These are phyloP conservation scores for Leucoraja ocellata DNA, from an alignment of 2,797 vertebrate species.

Conservation along the genomic window DNA sequence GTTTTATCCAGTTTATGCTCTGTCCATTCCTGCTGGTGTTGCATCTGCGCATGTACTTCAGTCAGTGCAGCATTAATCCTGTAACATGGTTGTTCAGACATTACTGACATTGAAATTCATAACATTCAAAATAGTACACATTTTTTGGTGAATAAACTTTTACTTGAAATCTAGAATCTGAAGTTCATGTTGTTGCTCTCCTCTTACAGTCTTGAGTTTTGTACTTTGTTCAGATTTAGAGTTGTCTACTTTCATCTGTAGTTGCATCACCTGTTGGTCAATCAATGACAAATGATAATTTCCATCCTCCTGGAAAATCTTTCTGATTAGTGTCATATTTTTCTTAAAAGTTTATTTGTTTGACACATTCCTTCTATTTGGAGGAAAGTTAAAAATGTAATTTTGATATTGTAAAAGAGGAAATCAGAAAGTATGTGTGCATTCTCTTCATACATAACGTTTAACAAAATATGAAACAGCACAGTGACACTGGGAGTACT, in stretches of 20 bases:
- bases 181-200: slow-evolving; percentile 60
- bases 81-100: slow-evolving; percentile 31
- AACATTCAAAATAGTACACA: background rate
- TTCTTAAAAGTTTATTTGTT: background rate
- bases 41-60: slow-evolving; percentile 55
- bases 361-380: background rate
- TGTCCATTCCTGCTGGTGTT: slow-evolving; percentile 57
- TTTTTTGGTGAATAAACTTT: slow-evolving; percentile 39
- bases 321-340: background rate
- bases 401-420: no score
- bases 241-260: slow-evolving; percentile 60
- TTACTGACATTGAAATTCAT: background rate
- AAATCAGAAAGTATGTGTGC: no score
- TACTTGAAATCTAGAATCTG: slow-evolving; percentile 67
- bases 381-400: no score
- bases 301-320: background rate
- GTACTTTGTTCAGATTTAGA: slow-evolving; percentile 55
- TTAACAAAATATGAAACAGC: no score
- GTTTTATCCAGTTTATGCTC: slow-evolving; percentile 54
- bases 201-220: slow-evolving; percentile 55
- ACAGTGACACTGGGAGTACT: no score
- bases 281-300: slow-evolving; percentile 31
- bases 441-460: no score
- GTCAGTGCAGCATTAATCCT: slow-evolving; percentile 58
- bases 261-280: slow-evolving; percentile 57